Base-by-base conservation (phyloP, 2,888 invertebrate species). In the Heliconius cydno region DNA sequence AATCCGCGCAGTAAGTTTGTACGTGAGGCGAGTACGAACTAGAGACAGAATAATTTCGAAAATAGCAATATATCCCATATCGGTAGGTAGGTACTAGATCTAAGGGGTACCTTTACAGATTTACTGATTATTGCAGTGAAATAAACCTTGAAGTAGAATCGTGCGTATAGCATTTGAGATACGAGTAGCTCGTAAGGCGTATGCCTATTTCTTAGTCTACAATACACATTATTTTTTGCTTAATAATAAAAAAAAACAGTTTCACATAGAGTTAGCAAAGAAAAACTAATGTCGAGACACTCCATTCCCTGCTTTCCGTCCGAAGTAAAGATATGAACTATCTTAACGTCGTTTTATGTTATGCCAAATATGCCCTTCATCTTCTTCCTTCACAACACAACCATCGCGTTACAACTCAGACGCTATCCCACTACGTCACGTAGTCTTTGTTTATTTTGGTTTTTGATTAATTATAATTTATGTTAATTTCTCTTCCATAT, bases 11-110 rank as follows among this genome's bases (percentile, higher is more conserved):
- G 46, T 79, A 79, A 79, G 60, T 68, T 68, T 34, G 60, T 75
- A 79, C 78, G 78, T 75, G 78, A 63, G 30, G 6, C 60, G 74
- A 79, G 63, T 79, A 70, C 74, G n/a, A 60, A 68, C 57, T 63
- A 28, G 15, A 63, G 13, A 46, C 7, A 46, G 75, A 68, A 63
- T 70, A 46, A 75, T n/a, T 46, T 41, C 41, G 46, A 63, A 79
- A 75, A 79, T 79, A 60, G 63, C 28, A 41, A 60, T 70, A 25
- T 63, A 68, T 74, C 60, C 30, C 19, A 30, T 63, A 79, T 75
- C 68, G 38, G 63, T 70, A n/a, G 38, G 34, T 63, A n/a, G 25
- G 68, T 52, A 30, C 60, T 66, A 65, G 3, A 78, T 57, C 78
- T 73, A 2, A 65, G 22, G 12, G 46, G 46, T 46, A 60, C 60